phyloP scores from a whole-genome alignment of 2,113 vertebrate genomes.

The Zosterops japonicus region DNA sequence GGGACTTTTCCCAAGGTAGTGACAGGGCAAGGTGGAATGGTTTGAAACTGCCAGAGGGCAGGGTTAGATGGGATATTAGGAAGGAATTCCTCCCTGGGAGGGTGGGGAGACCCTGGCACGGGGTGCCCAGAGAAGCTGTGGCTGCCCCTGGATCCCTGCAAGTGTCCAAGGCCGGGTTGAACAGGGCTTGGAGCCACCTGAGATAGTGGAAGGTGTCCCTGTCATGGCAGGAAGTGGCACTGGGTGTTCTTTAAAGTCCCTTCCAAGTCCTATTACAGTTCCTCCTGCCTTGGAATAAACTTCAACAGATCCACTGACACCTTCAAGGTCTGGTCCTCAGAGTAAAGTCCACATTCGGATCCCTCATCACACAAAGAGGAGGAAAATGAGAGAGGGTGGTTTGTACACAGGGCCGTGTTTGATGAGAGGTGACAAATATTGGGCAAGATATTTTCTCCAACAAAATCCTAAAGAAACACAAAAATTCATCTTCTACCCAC shows the following conservation, averaged over 20 bases:
- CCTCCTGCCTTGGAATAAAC: rapidly evolving
- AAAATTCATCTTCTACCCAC: not conserved
- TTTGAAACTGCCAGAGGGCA: not conserved
- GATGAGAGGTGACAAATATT: not conserved
- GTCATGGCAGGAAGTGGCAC: rapidly evolving
- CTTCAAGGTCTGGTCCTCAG: not conserved
- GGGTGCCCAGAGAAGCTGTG: not conserved
- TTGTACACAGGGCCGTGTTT: not conserved
- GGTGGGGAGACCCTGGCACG: not conserved
- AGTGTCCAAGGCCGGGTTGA: not conserved
- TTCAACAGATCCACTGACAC: not conserved
- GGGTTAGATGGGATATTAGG: not conserved
- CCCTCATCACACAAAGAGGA: not conserved
- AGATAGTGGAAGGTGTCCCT: not conserved
- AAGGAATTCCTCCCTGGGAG: not conserved
- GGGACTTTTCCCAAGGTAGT: not conserved
- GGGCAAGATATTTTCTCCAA: not conserved
- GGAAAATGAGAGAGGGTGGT: not conserved
- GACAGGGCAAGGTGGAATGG: not conserved
- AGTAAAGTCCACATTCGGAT: rapidly evolving
- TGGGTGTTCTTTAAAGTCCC: not conserved
- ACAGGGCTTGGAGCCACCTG: rapidly evolving
- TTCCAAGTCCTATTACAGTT: not conserved
- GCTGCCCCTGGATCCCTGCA: not conserved
- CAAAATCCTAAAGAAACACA: not conserved